phyloP scores from a whole-genome alignment of 2,888 invertebrate genomes.

The Cosmorhoe ocellata region DNA sequence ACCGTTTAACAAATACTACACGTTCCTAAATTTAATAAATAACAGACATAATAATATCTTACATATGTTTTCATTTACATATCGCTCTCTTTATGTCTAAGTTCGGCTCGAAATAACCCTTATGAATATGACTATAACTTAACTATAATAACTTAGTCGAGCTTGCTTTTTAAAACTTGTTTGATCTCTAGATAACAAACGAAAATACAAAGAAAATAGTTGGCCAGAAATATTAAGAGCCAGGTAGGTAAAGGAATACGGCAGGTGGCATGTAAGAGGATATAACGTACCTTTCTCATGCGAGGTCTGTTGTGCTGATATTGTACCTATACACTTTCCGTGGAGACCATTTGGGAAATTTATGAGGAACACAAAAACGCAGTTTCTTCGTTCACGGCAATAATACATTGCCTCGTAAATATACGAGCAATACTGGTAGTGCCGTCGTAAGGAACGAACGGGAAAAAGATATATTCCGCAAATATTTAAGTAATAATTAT shows the following conservation, averaged over 20 bases:
- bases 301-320: conserved; percentile 28
- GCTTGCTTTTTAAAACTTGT: too few relatives aligned
- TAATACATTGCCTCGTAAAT: conserved; percentile 26
- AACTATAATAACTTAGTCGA: too few relatives aligned
- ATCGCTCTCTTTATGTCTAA: too few relatives aligned
- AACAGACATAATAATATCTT: background rate
- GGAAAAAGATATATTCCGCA: background rate
- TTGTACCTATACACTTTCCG: conserved; percentile 30
- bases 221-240: background rate
- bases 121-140: too few relatives aligned
- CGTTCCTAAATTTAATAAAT: conserved; percentile 8
- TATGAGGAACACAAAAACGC: conserved; percentile 35
- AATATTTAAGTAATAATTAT: conserved; percentile 7
- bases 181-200: background rate
- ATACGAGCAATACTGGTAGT: conserved; percentile 16
- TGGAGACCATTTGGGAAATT: conserved; percentile 26
- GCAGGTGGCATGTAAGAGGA: conserved; percentile 38
- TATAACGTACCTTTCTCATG: conserved; percentile 36
- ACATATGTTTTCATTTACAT: too few relatives aligned
- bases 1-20: conserved; percentile 1
- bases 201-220: background rate
- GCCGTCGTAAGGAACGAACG: background rate
- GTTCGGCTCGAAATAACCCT: too few relatives aligned
- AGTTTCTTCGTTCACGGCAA: conserved; percentile 27
- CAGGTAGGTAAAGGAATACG: conserved; percentile 23